Conservation (phyloP, 92 coral and sea anemone genomes). For the Chrysogorgia sp. region DNA sequence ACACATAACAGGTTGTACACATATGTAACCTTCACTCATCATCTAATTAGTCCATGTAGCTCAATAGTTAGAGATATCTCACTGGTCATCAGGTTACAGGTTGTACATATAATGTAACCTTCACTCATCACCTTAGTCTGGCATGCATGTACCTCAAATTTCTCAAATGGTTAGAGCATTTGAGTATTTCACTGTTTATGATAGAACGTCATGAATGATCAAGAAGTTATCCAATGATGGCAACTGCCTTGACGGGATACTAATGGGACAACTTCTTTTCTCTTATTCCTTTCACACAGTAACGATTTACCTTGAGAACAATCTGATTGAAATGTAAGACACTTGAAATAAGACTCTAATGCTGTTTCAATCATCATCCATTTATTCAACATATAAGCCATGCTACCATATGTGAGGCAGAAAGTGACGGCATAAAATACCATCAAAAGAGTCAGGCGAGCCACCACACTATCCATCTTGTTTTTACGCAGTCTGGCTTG, state of each 20-base stretch:
- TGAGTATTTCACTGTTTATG: no score
- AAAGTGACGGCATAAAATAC: conserved; percentile 66
- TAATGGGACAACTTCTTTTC: background rate
- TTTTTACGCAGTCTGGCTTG: conserved; percentile 68
- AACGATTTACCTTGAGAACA: conserved; percentile 31
- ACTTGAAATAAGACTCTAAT: conserved; percentile 51
- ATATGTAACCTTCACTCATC: no score
- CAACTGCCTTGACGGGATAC: background rate
- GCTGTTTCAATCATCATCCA: conserved; percentile 48
- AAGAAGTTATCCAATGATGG: background rate
- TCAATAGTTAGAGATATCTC: no score
- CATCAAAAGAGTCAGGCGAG: conserved; percentile 80
- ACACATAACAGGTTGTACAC: no score
- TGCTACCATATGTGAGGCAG: conserved; percentile 68
- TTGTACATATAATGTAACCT: no score
- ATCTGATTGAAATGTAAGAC: conserved; percentile 46
- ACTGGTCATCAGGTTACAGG: no score
- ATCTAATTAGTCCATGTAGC: no score
- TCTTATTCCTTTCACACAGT: no score
- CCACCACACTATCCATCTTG: conserved; percentile 70
- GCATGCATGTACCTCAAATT: no score
- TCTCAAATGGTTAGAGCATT: no score
- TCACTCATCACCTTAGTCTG: no score
- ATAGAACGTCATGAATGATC: no score
- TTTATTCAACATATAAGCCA: conserved; percentile 59